Base-by-base conservation (phyloP, 1,140 invertebrate genomes). In the Drosophila cardini region DNA sequence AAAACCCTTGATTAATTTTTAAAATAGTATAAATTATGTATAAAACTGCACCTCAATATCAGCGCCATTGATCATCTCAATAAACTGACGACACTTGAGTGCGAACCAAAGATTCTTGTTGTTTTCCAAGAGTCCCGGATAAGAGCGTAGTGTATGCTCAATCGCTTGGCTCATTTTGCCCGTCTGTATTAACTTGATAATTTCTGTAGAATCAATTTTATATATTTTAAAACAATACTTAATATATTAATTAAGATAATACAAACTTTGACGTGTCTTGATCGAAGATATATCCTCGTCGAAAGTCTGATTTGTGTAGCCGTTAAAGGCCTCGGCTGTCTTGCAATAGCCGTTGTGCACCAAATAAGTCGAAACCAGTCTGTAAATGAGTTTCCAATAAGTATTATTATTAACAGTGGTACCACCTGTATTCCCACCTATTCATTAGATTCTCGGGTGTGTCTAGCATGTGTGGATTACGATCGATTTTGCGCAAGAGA, bases 311-410 rank as follows among this genome's bases (percentile, higher is more conserved):
- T 96, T 96, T 65, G 98, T 99, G 89, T 96, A 96, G 90, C 95
- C 95, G 78, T 97, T 96, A 93, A 99, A 99, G n/a, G 97, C 96
- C 94, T 99, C 98, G 64, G 98, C 98, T 75, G 98, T 98, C 76
- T 96, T 95, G 94, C 97, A 98, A 92, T 98, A 99, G 45, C 98
- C 98, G 93, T 99, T 98, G 93, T 99, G 98, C 72, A 99, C 97
- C 85, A 99, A 94, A 94, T 99, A 99, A 53, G 98, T 96, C 64
- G 97, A 98, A 57, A 99, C 98, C 95, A 99, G 97, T 94, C 98
- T 98, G 92, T 26, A 93, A 92, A 62, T 8, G 2, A 11, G 10
- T 2, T 11, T 2, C 52, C 9, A 30, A 26, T 26, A 3, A 32
- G 46, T 45, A 60, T 16, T 8, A 1, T 15, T 1, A 15, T 9